A percentile compares a stretch with the other conserved stretches of the same genome.
Evolutionary conservation across 2,113 vertebrate genomes (phyloP).

Genomic region (Morphnarchus princeps): DNA sequence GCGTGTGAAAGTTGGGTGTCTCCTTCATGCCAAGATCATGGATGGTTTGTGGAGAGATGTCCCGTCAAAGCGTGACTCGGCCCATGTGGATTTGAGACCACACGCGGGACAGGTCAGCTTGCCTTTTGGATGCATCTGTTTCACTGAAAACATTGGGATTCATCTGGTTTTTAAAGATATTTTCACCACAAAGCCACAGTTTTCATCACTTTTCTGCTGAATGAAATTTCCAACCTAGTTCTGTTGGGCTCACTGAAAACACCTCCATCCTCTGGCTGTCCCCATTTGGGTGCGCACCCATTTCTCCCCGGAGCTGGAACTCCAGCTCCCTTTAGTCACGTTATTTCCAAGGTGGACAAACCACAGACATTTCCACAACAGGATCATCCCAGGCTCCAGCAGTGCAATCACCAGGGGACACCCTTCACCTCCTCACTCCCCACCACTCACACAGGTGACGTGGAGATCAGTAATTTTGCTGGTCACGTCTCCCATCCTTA

Average conservation of each 20-base stretch:
- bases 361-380: not conserved
- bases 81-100: not conserved
- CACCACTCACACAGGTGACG: not conserved
- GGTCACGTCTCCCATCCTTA: not conserved
- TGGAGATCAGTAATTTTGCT: not conserved
- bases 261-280: not conserved
- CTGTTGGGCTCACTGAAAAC: not conserved
- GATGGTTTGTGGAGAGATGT: not conserved
- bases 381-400: not conserved
- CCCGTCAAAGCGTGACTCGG: accelerated
- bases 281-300: not conserved
- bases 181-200: not conserved
- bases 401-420: accelerated
- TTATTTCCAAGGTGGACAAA: not conserved
- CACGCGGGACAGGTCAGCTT: accelerated
- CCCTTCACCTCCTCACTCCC: not conserved
- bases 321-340: accelerated
- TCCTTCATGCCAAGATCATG: not conserved
- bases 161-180: not conserved
- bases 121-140: not conserved
- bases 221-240: not conserved
- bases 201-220: not conserved
- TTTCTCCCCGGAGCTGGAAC: not conserved
- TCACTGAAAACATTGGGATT: not conserved
- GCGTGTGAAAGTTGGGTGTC: accelerated